Base-by-base conservation (phyloP, 2,888 invertebrate genomes). In the Exephanes ischioxanthus region DNA sequence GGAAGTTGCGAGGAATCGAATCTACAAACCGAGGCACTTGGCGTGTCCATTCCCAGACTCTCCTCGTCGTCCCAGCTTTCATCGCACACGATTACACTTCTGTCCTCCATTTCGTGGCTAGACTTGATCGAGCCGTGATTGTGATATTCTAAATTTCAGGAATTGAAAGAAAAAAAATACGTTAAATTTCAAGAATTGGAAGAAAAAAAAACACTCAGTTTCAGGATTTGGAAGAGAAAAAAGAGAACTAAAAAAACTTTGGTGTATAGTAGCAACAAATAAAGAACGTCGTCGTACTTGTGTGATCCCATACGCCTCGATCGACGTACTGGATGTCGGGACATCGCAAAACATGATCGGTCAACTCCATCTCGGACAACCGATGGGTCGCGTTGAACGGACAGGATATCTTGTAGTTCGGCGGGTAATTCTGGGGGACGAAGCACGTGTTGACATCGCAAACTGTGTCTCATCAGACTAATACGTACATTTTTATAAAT, bases 341-440 rank as follows among this genome's bases (percentile, higher is more conserved):
- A 41, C 93, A 94, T 0, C 63, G 83, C 16, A 82, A 11, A 3
- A 93, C 83, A 70, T 94, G 94, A 3, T 91, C 86, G 3, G 82
- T 45, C n/a, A 93, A 61, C 66, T 94, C 92, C 6, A 61, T 41
- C 68, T 89, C 87, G 58, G 84, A 88, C 22, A 93, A 68, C 48
- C 93, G 90, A 78, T 94, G 94, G 0, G 92, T 92, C 3, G 92
- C 93, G 85, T 94, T 91, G 76, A 90, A 94, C 0, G 93, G 94
- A 75, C 94, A 94, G 26, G 90, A 90, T 19, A 89, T 80, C 84
- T 91, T 92, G 68, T 92, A 92, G 80, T 90, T 81, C 9, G 87
- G 79, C 1, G 92, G 92, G 87, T 82, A 93, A 79, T 92, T 91
- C 94, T 93, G 63, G 9, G 45, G 33, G 76, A 84, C 19, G 7